These are phyloP conservation scores for Phasianus colchicus DNA, from an alignment of 2,113 vertebrate species.

Conservation along the genomic window DNA sequence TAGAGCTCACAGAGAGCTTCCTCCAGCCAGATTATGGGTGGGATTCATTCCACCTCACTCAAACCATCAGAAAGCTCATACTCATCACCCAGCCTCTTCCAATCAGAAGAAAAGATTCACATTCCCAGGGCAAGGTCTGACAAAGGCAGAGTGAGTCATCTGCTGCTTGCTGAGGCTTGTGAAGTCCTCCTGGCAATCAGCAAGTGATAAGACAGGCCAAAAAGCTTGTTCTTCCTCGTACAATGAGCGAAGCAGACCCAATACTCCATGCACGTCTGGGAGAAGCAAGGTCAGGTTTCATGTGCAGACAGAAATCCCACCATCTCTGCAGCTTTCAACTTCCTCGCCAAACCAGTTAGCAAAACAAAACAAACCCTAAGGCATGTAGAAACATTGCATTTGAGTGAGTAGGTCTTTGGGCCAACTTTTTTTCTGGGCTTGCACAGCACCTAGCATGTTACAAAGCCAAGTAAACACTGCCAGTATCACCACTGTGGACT, in stretches of 20 bases:
- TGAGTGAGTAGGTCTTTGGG: neutral
- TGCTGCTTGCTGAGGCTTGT: constrained; percentile 33
- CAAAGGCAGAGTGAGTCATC: constrained; percentile 41
- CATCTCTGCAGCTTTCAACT: neutral
- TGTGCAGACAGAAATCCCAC: neutral
- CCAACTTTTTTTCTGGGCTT: neutral
- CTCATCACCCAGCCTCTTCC: neutral
- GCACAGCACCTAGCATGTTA: neutral
- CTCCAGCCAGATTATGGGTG: neutral
- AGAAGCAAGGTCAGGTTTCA: constrained; percentile 26
- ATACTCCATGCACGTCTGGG: accelerated
- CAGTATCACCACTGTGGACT: accelerated
- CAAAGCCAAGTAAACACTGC: neutral
- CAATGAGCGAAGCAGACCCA: neutral
- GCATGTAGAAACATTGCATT: neutral
- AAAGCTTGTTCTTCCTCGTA: neutral
- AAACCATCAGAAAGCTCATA: neutral
- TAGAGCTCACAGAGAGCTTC: neutral
- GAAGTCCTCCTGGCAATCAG: constrained; percentile 23
- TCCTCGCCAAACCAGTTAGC: neutral
- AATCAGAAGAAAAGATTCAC: neutral
- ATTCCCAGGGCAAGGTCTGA: constrained; percentile 38
- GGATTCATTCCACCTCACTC: neutral
- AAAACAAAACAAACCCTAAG: neutral
- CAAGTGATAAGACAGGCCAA: neutral